These are phyloP conservation scores for Cyanoderma ruficeps DNA, from an alignment of 2,113 vertebrate genomes.

Conservation along the genomic window DNA sequence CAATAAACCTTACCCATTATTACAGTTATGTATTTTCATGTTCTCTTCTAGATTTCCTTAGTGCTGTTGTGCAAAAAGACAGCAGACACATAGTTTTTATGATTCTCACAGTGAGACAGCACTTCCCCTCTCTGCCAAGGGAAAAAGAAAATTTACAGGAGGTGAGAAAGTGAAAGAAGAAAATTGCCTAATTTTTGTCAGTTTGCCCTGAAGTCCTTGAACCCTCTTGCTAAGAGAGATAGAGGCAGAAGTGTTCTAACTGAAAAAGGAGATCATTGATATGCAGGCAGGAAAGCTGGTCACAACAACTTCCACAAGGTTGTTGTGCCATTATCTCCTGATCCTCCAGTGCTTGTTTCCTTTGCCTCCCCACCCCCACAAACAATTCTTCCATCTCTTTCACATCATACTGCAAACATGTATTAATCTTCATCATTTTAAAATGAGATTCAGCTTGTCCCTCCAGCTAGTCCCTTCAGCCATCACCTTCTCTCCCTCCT, in stretches of 20 bases:
- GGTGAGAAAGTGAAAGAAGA: background rate
- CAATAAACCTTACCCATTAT: background rate
- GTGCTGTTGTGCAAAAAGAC: background rate
- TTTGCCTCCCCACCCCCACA: background rate
- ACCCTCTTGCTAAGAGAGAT: background rate
- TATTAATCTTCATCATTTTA: background rate
- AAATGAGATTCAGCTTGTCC: background rate
- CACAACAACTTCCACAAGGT: background rate
- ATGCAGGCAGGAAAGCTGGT: background rate
- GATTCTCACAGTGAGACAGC: background rate
- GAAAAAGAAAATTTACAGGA: background rate
- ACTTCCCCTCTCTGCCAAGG: background rate
- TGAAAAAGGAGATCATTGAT: background rate
- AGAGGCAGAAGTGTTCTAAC: background rate
- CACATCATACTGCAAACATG: background rate
- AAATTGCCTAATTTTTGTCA: background rate
- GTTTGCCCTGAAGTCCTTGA: background rate
- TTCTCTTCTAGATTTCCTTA: background rate
- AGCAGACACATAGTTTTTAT: background rate
- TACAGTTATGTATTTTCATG: fast-evolving
- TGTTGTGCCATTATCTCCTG: background rate
- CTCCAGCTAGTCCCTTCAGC: background rate
- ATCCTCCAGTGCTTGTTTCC: background rate
- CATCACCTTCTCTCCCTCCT: background rate
- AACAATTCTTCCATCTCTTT: background rate